Evolutionary conservation across 2,888 invertebrate genomes (phyloP).

Genomic region (Drosophila paranaensis): DNA sequence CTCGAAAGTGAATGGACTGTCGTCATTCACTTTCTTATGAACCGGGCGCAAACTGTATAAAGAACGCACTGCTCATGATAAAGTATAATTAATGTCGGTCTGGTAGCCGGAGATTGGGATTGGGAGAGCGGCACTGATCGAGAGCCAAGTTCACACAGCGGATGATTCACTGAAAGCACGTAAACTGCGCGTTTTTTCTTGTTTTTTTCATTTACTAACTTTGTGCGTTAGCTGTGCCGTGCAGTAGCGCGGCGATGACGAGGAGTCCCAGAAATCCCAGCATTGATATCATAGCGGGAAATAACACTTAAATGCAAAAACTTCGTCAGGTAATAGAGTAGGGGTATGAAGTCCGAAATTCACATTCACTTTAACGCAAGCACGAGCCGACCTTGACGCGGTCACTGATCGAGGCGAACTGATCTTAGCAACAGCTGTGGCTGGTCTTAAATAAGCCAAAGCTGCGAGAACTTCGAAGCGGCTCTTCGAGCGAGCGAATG

Average conservation of each 20-base stretch:
- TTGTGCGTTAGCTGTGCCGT: constrained; percentile 46
- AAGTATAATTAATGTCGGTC: background rate
- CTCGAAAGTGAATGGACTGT: constrained; percentile 11
- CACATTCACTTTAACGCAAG: constrained; percentile 14
- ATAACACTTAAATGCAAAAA: constrained; percentile 12
- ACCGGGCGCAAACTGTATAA: background rate
- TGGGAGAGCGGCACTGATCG: background rate
- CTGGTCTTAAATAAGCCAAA: constrained; percentile 39
- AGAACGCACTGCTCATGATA: constrained; percentile 12
- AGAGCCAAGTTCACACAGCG: constrained; percentile 25
- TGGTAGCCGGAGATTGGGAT: constrained; percentile 12
- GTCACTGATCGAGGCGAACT: constrained; percentile 38
- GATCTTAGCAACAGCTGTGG: constrained; percentile 31
- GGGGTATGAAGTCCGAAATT: background rate
- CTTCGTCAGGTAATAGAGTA: constrained; percentile 1
- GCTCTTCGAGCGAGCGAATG: constrained; percentile 5
- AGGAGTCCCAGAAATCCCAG: constrained; percentile 41
- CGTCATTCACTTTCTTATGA: constrained; percentile 22
- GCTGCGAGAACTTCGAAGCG: constrained; percentile 20
- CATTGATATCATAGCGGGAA: constrained; percentile 48
- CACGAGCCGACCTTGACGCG: background rate
- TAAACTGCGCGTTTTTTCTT: background rate
- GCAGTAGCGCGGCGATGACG: constrained; percentile 29
- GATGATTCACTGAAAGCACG: constrained; percentile 40
- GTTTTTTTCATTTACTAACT: constrained; percentile 49